Conservation (phyloP, 2,888 invertebrate species). For the Litoditis marina region DNA sequence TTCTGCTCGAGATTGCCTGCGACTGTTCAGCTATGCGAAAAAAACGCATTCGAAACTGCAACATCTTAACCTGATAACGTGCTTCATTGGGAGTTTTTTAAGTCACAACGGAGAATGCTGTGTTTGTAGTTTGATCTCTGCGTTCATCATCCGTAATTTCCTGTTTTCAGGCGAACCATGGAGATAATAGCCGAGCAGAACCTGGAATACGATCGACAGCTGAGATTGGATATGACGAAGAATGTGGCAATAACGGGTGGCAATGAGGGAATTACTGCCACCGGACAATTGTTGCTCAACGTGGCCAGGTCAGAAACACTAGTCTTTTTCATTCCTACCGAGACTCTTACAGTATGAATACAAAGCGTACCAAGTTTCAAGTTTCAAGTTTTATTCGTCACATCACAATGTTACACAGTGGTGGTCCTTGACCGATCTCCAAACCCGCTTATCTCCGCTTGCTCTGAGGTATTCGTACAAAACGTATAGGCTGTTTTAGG, state of each 20-base stretch:
- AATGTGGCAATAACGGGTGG: constrained; percentile 35
- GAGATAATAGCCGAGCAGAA: constrained; percentile 60
- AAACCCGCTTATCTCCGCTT: too few relatives aligned
- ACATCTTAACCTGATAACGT: too few relatives aligned
- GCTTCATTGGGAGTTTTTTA: not conserved
- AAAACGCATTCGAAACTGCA: too few relatives aligned
- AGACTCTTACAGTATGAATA: too few relatives aligned
- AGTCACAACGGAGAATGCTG: not conserved
- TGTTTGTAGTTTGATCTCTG: not conserved
- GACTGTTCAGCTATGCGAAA: too few relatives aligned
- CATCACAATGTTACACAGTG: too few relatives aligned
- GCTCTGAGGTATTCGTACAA: too few relatives aligned
- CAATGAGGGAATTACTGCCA: constrained; percentile 33
- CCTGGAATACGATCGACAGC: constrained; percentile 48
- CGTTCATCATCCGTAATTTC: not conserved
- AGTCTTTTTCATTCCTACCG: not conserved
- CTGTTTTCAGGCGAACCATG: constrained; percentile 51
- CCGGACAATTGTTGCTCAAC: constrained; percentile 40
- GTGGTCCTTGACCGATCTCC: too few relatives aligned
- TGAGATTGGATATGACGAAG: constrained; percentile 35
- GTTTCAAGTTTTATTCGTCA: too few relatives aligned
- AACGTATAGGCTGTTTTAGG: too few relatives aligned
- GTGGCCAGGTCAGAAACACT: constrained; percentile 34
- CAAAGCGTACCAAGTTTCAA: too few relatives aligned
- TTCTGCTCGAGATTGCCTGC: too few relatives aligned